Evolutionary conservation across 2,113 vertebrate species (phyloP).

Genomic region (Rhinogobius similis): DNA sequence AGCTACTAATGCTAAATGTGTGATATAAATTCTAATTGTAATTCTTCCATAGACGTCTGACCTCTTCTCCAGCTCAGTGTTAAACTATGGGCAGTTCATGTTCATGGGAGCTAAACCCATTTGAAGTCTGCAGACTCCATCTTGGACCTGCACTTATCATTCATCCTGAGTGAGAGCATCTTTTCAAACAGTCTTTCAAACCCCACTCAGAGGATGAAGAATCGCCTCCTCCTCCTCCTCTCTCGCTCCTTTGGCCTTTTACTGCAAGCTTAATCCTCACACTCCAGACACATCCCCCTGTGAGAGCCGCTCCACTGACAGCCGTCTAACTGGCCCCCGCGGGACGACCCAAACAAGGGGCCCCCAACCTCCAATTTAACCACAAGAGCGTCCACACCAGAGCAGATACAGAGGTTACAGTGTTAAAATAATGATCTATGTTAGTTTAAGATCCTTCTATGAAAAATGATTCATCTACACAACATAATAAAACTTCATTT

Average conservation of each 20-base stretch:
- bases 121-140: not conserved
- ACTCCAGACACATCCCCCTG: not conserved
- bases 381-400: not conserved
- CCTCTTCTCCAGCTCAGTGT: not conserved
- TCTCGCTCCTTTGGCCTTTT: not conserved
- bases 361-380: not conserved
- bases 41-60: too few species aligned
- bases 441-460: not conserved
- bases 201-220: slow-evolving; percentile 2
- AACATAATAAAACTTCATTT: too few species aligned
- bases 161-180: not conserved
- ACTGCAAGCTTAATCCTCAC: not conserved
- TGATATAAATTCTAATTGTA: too few species aligned
- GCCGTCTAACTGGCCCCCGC: not conserved
- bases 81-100: not conserved
- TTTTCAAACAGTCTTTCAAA: not conserved
- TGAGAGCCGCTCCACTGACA: not conserved
- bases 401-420: not conserved
- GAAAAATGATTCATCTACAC: too few species aligned
- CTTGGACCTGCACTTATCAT: slow-evolving; percentile 6
- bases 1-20: too few species aligned
- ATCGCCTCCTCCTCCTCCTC: not conserved
- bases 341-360: not conserved
- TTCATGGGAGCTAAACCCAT: not conserved
- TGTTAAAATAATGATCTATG: not conserved